Conservation (phyloP, 2,797 vertebrate genomes). For the Novumbra hubbsi region DNA sequence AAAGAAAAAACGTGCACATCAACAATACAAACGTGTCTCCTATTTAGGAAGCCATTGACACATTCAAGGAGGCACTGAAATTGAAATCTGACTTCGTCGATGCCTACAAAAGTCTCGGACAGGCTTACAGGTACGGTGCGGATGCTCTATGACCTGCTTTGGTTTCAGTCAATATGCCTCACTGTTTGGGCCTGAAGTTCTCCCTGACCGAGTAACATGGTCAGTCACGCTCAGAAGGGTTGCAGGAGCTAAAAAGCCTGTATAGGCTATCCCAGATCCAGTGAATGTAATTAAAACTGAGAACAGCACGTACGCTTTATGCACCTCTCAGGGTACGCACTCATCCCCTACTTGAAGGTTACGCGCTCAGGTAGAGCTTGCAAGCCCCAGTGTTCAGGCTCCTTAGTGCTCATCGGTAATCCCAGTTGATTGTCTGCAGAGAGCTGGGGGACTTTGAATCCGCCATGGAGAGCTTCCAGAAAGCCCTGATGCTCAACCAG, state of each 20-base stretch:
- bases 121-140: conserved; percentile 87
- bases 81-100: conserved; percentile 95
- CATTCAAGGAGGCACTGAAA: conserved; percentile 95
- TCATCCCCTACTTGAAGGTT: too few relatives aligned
- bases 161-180: background rate
- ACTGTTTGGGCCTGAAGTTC: too few relatives aligned
- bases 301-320: too few relatives aligned
- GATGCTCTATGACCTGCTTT: background rate
- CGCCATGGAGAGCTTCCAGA: conserved; percentile 95
- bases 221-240: background rate
- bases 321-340: too few relatives aligned
- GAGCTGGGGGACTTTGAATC: conserved; percentile 96
- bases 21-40: background rate
- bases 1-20: background rate
- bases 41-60: conserved; percentile 92
- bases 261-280: too few relatives aligned
- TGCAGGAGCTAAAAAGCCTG: too few relatives aligned
- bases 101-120: conserved; percentile 95
- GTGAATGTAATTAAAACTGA: too few relatives aligned
- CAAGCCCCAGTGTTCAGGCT: background rate
- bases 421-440: conserved; percentile 60
- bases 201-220: background rate
- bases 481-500: conserved; percentile 92
- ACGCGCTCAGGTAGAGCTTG: background rate
- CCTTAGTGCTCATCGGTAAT: background rate